These are phyloP conservation scores for Parnassius smintheus DNA, from an alignment of 2,888 invertebrate species.

Conservation along the genomic window DNA sequence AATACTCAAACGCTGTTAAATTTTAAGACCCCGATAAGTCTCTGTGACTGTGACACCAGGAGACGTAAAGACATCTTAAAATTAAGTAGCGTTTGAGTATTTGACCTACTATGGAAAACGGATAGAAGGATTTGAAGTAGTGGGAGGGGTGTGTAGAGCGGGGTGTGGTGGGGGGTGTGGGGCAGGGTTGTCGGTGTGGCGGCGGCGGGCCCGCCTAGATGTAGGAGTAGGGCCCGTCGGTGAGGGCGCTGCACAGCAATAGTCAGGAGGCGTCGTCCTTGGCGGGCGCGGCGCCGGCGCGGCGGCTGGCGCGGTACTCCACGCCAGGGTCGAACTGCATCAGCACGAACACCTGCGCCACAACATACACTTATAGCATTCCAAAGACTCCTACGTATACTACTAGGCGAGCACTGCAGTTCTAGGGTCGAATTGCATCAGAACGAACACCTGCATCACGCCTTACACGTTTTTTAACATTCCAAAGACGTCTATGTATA, in stretches of 20 bases:
- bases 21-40: too few species aligned
- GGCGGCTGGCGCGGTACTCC: constrained; percentile 94
- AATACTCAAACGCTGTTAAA: too few species aligned
- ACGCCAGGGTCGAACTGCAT: constrained; percentile 99
- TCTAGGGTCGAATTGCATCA: constrained; percentile 99
- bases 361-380: background rate
- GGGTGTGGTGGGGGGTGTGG: constrained; percentile 32
- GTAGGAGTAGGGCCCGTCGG: constrained; percentile 98
- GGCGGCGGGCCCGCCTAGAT: constrained; percentile 81
- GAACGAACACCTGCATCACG: constrained; percentile 91
- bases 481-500: too few species aligned
- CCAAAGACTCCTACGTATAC: too few species aligned
- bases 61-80: too few species aligned
- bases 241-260: constrained; percentile 99
- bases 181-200: constrained; percentile 35
- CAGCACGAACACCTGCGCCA: constrained; percentile 94
- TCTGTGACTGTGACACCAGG: too few species aligned
- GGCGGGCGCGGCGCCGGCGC: constrained; percentile 70
- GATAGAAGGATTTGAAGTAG: background rate
- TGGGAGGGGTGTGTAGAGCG: constrained; percentile 40
- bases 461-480: too few species aligned
- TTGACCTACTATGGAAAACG: too few species aligned
- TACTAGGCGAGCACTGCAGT: too few species aligned
- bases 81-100: too few species aligned
- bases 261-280: constrained; percentile 99